Evolutionary conservation across 1,140 invertebrate genomes (phyloP).

Genomic region (Coenobita brevimanus): DNA sequence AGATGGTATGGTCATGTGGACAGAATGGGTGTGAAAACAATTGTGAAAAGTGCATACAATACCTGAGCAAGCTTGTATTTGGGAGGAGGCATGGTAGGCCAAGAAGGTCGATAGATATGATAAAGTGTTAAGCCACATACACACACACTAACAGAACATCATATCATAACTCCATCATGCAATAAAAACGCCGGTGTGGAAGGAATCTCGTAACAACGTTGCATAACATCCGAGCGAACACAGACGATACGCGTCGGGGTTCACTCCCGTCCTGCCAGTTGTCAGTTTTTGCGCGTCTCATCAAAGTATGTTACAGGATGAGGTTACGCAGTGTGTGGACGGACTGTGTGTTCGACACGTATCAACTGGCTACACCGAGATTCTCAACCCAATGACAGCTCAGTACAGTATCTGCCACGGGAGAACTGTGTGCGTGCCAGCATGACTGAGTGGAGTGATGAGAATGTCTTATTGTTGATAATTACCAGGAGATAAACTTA

Average conservation of each 20-base stretch:
- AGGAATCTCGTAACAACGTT: not conserved
- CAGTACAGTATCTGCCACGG: not conserved
- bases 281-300: too few relatives aligned
- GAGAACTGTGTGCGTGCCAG: not conserved
- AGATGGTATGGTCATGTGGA: too few relatives aligned
- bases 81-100: too few relatives aligned
- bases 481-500: not conserved
- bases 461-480: not conserved
- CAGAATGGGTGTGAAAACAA: too few relatives aligned
- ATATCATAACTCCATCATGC: not conserved
- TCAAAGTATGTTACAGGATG: too few relatives aligned
- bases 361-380: slow-evolving; percentile 1
- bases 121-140: not conserved
- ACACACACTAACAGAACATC: slow-evolving; percentile 2
- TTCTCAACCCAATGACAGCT: not conserved
- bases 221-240: slow-evolving; percentile 12
- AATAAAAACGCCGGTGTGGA: slow-evolving; percentile 10
- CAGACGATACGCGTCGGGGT: not conserved
- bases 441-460: not conserved
- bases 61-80: too few relatives aligned
- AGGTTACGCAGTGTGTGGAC: too few relatives aligned
- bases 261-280: not conserved
- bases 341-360: not conserved
- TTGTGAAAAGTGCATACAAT: too few relatives aligned
- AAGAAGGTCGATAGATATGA: too few relatives aligned